Percentiles rank a stretch among this genome's conserved stretches.
phyloP scores from a whole-genome alignment of 2,797 vertebrate species.

The Luscinia luscinia region DNA sequence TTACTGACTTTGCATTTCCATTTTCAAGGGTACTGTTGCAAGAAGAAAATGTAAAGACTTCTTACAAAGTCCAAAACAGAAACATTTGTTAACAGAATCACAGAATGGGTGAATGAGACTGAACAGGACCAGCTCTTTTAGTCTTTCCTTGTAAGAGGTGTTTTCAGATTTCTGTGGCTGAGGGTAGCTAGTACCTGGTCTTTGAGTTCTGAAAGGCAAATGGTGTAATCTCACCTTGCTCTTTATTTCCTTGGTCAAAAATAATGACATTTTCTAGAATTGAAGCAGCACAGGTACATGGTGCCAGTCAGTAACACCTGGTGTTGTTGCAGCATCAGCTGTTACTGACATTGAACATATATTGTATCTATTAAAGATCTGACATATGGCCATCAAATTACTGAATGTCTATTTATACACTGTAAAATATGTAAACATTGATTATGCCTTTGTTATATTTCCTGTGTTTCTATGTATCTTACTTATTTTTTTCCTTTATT shows the following conservation, averaged over 20 bases:
- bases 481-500: conserved; percentile 9
- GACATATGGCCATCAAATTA: not conserved
- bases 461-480: not conserved
- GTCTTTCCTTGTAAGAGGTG: not conserved
- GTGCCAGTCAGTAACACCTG: not conserved
- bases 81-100: not conserved
- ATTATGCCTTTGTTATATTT: not conserved
- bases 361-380: not conserved
- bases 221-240: not conserved
- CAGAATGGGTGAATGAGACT: not conserved
- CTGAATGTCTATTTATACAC: not conserved
- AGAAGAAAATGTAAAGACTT: not conserved
- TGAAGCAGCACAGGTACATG: not conserved
- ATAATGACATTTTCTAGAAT: not conserved
- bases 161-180: not conserved
- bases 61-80: not conserved
- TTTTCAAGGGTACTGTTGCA: not conserved
- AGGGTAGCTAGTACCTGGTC: not conserved
- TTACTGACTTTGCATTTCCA: not conserved
- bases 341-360: not conserved
- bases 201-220: not conserved
- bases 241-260: not conserved
- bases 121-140: not conserved
- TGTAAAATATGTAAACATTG: not conserved
- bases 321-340: not conserved